Evolutionary conservation across 2,113 vertebrate genomes (phyloP).

Genomic region (Antechinus flavipes): DNA sequence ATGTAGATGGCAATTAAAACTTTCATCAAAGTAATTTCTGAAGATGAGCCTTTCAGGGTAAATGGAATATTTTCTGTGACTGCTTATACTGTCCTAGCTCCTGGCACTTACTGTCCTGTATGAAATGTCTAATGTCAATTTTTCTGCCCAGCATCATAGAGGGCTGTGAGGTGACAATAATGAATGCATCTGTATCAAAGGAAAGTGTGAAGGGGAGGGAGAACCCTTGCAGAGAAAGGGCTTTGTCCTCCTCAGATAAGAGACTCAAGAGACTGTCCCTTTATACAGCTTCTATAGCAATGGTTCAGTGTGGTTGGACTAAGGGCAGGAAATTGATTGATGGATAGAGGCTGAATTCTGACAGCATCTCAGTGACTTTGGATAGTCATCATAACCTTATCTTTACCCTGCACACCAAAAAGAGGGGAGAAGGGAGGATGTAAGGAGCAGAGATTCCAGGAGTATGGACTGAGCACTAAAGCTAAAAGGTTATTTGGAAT

Average conservation of each 20-base stretch:
- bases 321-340: conserved; percentile 10
- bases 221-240: neutral
- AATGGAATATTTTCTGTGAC: neutral
- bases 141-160: neutral
- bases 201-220: neutral
- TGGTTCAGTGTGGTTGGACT: neutral
- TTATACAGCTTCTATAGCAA: neutral
- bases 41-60: neutral
- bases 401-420: neutral
- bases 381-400: conserved; percentile 10
- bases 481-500: neutral
- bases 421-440: neutral
- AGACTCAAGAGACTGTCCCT: conserved; percentile 1
- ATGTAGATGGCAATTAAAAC: neutral
- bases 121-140: neutral
- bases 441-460: neutral
- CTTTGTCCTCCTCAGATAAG: conserved; percentile 15
- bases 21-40: neutral
- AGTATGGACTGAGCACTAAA: neutral
- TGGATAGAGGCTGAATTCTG: neutral
- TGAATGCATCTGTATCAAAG: neutral
- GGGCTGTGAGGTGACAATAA: neutral
- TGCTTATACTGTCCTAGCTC: neutral
- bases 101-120: neutral
- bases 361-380: neutral